Evolutionary conservation across 2,888 invertebrate genomes (phyloP), one percentile per base, ranked within the genome.

Genomic region (Platypus cylindrus): DNA sequence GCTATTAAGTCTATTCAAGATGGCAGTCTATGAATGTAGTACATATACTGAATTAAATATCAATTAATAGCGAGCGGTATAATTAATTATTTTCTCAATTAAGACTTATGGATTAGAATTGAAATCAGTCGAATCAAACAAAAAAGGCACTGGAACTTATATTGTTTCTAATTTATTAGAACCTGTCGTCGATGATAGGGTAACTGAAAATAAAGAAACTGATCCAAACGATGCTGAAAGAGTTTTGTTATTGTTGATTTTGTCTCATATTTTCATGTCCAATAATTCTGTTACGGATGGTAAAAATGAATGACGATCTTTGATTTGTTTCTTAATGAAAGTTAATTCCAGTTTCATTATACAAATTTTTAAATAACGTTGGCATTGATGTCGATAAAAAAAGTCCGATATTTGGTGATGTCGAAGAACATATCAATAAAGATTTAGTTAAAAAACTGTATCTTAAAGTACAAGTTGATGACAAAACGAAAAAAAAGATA

Each of bases 261-360:
- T 55, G 31, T 45, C 47, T 11, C 55, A 55, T 37, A 48, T 54
- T 36, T 52, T 48, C 36, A 55, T 55, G 55, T 45, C 47, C 0
- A 45, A 47, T 27, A 40, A 39, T 34, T 20, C 28, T 18, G 49
- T 50, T n/a, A 36, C 44, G 30, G 53, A 55, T 36, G 45, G 55
- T 54, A 45, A 7, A 9, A 26, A 20, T 3, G 7, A 4, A 12
- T 7, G 14, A 5, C 20, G 4, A 18, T 25, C 5, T 11, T 11
- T 18, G 5, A 20, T 27, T 29, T 23, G 14, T 34, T 25, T 8
- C 27, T 18, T 26, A 32, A 12, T 28, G n/a, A 16, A 23, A 20
- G n/a, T 16, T 29, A 25, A 11, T 46, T 52, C 30, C 29, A 55
- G 55, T 36, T 11, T 53, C 53, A 0, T 34, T 55, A 3, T 47